These are phyloP conservation scores for Actinopyga echinites DNA, from an alignment of 53 echinoderm and acorn worm genomes.

Conservation along the genomic window DNA sequence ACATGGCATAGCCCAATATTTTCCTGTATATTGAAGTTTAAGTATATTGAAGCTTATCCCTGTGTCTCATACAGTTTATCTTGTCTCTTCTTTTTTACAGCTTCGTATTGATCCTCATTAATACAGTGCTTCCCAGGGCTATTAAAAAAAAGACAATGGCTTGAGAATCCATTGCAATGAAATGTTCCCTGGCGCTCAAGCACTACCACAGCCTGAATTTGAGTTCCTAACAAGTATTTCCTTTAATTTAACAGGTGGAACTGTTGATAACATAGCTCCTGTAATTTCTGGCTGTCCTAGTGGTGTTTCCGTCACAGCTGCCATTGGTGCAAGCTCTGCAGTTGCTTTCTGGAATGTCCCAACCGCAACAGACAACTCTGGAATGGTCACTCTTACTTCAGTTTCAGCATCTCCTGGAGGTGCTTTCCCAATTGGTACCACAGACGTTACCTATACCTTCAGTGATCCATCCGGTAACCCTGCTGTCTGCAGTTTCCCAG, in stretches of 20 bases:
- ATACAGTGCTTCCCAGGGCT: too few relatives aligned
- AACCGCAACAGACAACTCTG: constrained; percentile 67
- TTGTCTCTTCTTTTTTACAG: too few relatives aligned
- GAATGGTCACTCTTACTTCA: not conserved
- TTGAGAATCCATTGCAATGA: too few relatives aligned
- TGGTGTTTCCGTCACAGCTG: constrained; percentile 29
- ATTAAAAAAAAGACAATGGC: too few relatives aligned
- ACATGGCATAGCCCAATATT: too few relatives aligned
- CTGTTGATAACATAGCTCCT: constrained; percentile 56
- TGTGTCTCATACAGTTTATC: too few relatives aligned
- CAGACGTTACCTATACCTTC: constrained; percentile 60
- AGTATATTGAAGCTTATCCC: too few relatives aligned
- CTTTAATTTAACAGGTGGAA: not conserved
- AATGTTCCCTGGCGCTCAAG: too few relatives aligned
- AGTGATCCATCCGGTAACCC: constrained; percentile 52
- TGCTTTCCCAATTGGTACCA: constrained; percentile 53
- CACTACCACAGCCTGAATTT: too few relatives aligned
- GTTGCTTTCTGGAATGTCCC: constrained; percentile 67
- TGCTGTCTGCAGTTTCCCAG: constrained; percentile 58
- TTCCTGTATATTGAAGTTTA: too few relatives aligned
- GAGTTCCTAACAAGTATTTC: not conserved
- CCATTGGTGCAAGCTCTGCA: constrained; percentile 50
- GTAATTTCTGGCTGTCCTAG: constrained; percentile 67
- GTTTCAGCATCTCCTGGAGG: constrained; percentile 50
- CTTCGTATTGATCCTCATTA: too few relatives aligned